Evolutionary conservation across 2,797 vertebrate genomes (phyloP).

Genomic region (Pseudotriccus pelzelni): DNA sequence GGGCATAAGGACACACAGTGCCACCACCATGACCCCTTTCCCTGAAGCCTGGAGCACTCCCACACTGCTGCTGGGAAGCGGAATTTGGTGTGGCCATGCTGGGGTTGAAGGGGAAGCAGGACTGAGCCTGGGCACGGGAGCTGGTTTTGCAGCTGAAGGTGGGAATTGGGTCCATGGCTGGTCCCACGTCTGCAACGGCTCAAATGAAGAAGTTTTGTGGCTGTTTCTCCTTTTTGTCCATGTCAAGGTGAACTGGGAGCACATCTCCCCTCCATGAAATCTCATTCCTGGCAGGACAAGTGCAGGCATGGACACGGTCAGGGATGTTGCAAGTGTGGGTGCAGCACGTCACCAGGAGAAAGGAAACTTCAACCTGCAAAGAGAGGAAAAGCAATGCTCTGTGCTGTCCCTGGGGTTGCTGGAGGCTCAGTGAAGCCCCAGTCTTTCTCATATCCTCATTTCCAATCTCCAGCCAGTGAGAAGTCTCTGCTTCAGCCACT

Average conservation of each 20-base stretch:
- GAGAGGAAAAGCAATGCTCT: background rate
- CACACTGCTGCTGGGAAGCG: background rate
- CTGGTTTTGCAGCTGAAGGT: accelerated
- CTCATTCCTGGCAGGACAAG: background rate
- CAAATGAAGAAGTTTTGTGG: background rate
- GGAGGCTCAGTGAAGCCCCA: background rate
- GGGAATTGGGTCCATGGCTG: background rate
- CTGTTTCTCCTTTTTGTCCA: background rate
- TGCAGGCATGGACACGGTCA: background rate
- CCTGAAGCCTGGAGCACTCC: background rate
- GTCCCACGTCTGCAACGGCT: background rate
- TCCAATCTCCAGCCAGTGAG: background rate
- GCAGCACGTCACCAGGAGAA: background rate
- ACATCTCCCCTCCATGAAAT: background rate
- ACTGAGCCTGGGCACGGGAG: background rate
- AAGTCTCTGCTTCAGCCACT: background rate
- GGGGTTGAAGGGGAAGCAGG: background rate
- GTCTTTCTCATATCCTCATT: background rate
- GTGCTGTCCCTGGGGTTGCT: background rate
- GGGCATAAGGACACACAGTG: background rate
- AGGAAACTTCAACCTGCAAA: background rate
- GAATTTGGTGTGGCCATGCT: background rate
- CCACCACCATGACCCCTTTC: accelerated
- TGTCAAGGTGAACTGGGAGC: background rate
- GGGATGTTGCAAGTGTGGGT: background rate